Base-by-base conservation (phyloP, 1,140 invertebrate genomes). In the Penaeus indicus region DNA sequence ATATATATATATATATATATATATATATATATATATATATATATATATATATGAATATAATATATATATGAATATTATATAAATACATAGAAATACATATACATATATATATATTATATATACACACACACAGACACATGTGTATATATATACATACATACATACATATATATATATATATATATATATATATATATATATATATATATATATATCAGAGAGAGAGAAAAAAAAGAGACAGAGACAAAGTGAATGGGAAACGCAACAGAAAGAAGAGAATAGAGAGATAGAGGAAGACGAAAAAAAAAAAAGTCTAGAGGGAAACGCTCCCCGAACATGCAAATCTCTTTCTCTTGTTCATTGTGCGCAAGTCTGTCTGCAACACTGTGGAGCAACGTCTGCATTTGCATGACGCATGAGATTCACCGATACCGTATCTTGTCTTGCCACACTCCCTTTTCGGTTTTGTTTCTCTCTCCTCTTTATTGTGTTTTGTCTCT, bases 51-150 rank as follows among this genome's bases (percentile, higher is more conserved):
- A 32, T 80, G 61, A 61, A 61, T 82, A 82, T 82, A 82, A 8
- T 80, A 16, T 80, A 32, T 80, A 11, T 80, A 32, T 81, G 61
- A 61, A 82, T 82, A 82, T 82, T 81, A 81, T 81, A 81, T 81
- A 81, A n/a, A n/a, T n/a, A n/a, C n/a, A n/a, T n/a, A n/a, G n/a
- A n/a, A 60, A 78, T 78, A 78, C 25, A 78, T 78, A 78, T 78
- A 78, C 47, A 78, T 78, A 78, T 13, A 25, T 78, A 78, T 81
- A 81, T 81, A 60, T 60, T 81, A 54, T 81, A 54, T 60, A 16
- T 4, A 54, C 21, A 54, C 61, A 16, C 61, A 54, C 61, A 54
- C 22, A 32, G 1, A 32, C 1, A 32, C 2, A 32, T 32, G 2
- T 32, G 22, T 32, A 32, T 32, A 32, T 32, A 32, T 32, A 32